These are phyloP conservation scores for Stenodera caucasica DNA, from an alignment of 2,888 invertebrate genomes.

Conservation along the genomic window DNA sequence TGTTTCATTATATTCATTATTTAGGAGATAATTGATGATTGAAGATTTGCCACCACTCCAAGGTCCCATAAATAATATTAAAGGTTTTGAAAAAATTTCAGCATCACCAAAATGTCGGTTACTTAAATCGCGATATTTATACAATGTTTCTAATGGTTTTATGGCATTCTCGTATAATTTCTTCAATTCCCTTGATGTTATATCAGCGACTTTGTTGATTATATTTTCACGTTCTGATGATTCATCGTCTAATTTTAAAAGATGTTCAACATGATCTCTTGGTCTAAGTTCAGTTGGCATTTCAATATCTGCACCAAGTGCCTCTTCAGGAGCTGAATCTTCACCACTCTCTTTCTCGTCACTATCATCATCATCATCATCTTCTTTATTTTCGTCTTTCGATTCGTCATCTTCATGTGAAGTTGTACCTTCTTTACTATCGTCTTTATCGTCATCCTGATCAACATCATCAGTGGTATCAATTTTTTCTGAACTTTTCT, in stretches of 20 bases:
- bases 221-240: constrained; percentile 71
- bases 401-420: constrained; percentile 25
- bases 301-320: constrained; percentile 66
- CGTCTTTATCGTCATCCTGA: constrained; percentile 21
- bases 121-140: constrained; percentile 89
- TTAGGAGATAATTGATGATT: constrained; percentile 88
- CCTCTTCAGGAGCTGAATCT: constrained; percentile 57
- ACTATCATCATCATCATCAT: constrained; percentile 24
- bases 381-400: constrained; percentile 37
- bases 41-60: constrained; percentile 97
- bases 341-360: constrained; percentile 27
- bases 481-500: constrained; percentile 22
- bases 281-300: constrained; percentile 77
- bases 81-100: constrained; percentile 92
- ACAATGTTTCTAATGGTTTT: constrained; percentile 86
- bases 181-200: constrained; percentile 82
- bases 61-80: constrained; percentile 92
- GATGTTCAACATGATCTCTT: constrained; percentile 77
- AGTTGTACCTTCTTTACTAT: constrained; percentile 18
- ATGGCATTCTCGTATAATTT: constrained; percentile 83
- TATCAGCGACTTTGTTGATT: constrained; percentile 73
- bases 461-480: constrained; percentile 20
- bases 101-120: constrained; percentile 91
- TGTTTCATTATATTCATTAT: constrained; percentile 81
- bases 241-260: constrained; percentile 78